Evolutionary conservation across 1,140 invertebrate species (phyloP).

Genomic region (Zophobas atratus): DNA sequence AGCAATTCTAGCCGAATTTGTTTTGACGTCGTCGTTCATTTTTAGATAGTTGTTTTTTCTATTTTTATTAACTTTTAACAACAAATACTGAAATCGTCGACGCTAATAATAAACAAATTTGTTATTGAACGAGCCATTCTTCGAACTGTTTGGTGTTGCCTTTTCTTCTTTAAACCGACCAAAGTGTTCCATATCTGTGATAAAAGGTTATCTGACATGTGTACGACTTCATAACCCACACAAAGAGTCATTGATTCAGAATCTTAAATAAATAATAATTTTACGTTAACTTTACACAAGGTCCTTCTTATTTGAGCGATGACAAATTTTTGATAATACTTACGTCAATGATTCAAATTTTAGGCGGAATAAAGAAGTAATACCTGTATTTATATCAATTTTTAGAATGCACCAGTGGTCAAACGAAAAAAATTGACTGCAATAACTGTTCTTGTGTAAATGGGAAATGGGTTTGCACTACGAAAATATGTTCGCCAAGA

Average conservation of each 20-base stretch:
- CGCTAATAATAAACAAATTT: too few species aligned
- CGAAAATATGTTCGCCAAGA: too few species aligned
- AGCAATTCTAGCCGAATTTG: too few species aligned
- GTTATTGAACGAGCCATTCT: background rate
- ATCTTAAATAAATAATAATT: constrained; percentile 14
- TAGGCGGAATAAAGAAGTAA: too few species aligned
- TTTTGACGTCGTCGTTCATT: too few species aligned
- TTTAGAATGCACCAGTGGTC: background rate
- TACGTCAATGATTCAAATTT: background rate
- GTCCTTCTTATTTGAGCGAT: background rate
- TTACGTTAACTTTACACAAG: constrained; percentile 2
- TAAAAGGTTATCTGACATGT: constrained; percentile 32
- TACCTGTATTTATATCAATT: background rate
- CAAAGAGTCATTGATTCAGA: constrained; percentile 37
- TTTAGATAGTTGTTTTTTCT: too few species aligned
- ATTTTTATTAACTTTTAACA: too few species aligned
- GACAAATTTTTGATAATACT: background rate
- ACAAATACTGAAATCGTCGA: too few species aligned
- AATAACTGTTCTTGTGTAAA: background rate
- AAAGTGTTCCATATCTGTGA: constrained; percentile 26
- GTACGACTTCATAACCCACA: constrained; percentile 19
- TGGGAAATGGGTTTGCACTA: background rate
- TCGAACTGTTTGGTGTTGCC: background rate
- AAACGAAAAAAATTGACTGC: background rate
- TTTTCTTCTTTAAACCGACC: background rate